Conservation (phyloP, 2,797 vertebrate genomes). For the Nyctibius grandis region DNA sequence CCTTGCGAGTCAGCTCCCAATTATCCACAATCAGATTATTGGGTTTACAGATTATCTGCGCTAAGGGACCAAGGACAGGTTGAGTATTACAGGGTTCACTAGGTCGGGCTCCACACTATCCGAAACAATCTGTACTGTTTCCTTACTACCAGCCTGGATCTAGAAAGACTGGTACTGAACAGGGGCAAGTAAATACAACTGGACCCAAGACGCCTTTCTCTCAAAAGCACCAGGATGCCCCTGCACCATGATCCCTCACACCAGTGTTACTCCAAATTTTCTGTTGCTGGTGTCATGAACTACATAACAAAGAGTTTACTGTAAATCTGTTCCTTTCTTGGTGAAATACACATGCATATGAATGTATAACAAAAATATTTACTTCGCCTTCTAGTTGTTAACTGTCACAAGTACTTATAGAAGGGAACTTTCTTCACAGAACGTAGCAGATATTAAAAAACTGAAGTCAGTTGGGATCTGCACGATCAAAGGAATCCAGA, state of each 20-base stretch:
- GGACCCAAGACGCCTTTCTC: neutral
- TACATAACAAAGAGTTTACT: neutral
- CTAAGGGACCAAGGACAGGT: neutral
- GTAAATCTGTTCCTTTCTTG: neutral
- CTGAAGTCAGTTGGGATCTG: conserved; percentile 95
- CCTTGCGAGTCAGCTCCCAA: neutral
- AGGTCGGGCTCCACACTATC: neutral
- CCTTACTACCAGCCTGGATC: neutral
- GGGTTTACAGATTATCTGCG: neutral
- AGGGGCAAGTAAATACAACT: neutral
- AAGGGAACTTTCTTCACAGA: conserved; percentile 75
- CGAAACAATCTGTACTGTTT: neutral
- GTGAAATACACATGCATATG: neutral
- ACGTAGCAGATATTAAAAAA: conserved; percentile 96
- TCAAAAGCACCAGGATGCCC: neutral
- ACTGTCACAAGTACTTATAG: conserved; percentile 4
- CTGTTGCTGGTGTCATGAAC: neutral
- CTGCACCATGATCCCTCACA: neutral
- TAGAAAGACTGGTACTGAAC: neutral
- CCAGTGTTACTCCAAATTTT: neutral
- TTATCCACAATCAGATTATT: neutral
- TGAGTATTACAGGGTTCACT: neutral
- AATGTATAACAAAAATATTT: neutral
- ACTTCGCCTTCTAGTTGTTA: neutral
- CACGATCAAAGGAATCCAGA: conserved; percentile 96